A percentile compares a stretch with the other conserved stretches of the same genome.
phyloP scores from a whole-genome alignment of 2,888 invertebrate genomes.

The Clanis bilineata region DNA sequence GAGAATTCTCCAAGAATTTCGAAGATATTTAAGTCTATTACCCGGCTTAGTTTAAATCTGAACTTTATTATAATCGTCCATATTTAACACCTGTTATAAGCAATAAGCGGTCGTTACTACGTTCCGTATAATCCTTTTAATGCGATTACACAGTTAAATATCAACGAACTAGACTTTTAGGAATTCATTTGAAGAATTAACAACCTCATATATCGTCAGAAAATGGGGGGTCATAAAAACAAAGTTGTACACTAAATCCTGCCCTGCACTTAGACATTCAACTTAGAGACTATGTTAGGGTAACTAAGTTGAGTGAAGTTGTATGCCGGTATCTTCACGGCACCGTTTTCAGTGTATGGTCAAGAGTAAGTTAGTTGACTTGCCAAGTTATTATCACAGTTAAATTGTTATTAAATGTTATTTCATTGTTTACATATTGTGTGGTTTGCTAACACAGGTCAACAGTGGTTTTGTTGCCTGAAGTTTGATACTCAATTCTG shows the following conservation, averaged over 20 bases:
- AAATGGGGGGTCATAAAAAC: not conserved
- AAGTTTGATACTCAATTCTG: no score
- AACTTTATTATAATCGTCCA: not conserved
- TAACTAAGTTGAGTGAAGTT: conserved; percentile 6
- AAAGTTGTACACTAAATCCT: not conserved
- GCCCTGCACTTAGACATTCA: not conserved
- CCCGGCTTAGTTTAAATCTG: no score
- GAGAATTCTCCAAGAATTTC: no score
- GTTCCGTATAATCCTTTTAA: not conserved
- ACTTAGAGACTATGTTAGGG: conserved; percentile 2
- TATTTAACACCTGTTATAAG: not conserved
- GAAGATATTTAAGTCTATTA: no score
- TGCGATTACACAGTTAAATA: not conserved
- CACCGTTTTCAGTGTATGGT: not conserved
- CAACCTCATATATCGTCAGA: not conserved
- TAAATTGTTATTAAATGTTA: not conserved
- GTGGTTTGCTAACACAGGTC: not conserved
- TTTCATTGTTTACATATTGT: not conserved
- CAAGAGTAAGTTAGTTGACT: not conserved
- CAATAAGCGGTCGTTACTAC: not conserved
- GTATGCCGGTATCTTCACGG: not conserved
- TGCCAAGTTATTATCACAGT: not conserved
- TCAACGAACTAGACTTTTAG: not conserved
- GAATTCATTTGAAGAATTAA: not conserved
- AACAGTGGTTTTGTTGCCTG: no score